A percentile compares a stretch with the other conserved stretches of the same genome.
Conservation (phyloP, 2,888 invertebrate genomes). For the Nesidiocoris tenuis region DNA sequence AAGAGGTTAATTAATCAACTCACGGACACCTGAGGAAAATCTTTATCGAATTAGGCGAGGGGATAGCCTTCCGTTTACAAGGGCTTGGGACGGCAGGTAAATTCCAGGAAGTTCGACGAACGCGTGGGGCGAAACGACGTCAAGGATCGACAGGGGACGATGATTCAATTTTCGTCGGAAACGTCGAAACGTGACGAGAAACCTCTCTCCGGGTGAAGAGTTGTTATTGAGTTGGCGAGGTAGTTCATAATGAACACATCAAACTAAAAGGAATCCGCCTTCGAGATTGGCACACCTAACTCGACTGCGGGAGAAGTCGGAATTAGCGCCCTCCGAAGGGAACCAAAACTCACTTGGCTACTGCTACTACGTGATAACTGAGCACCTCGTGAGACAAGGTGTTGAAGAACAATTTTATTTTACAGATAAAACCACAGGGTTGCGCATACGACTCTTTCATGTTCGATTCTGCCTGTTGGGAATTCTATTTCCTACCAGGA, state of each 20-base stretch:
- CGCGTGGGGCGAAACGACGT: background rate
- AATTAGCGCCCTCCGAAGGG: background rate
- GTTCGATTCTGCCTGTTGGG: too few species aligned
- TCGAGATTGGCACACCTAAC: constrained; percentile 15
- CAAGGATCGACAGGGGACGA: background rate
- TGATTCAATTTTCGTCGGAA: background rate
- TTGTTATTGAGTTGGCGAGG: constrained; percentile 29
- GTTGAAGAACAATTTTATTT: background rate
- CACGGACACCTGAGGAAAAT: too few species aligned
- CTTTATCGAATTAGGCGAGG: too few species aligned
- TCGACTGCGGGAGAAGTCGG: background rate
- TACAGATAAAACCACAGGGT: too few species aligned
- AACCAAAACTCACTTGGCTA: background rate
- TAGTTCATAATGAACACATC: constrained; percentile 32
- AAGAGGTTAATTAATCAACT: too few species aligned
- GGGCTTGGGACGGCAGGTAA: background rate
- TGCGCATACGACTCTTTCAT: too few species aligned
- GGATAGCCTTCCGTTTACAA: too few species aligned
- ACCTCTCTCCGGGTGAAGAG: background rate
- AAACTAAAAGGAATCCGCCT: constrained; percentile 30
- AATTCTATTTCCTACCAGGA: too few species aligned
- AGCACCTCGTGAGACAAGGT: too few species aligned
- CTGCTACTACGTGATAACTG: background rate
- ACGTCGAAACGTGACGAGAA: background rate
- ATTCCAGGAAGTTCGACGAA: background rate